Base-by-base conservation (phyloP, 92 coral and sea anemone genomes). In the Actinernus sp. region DNA sequence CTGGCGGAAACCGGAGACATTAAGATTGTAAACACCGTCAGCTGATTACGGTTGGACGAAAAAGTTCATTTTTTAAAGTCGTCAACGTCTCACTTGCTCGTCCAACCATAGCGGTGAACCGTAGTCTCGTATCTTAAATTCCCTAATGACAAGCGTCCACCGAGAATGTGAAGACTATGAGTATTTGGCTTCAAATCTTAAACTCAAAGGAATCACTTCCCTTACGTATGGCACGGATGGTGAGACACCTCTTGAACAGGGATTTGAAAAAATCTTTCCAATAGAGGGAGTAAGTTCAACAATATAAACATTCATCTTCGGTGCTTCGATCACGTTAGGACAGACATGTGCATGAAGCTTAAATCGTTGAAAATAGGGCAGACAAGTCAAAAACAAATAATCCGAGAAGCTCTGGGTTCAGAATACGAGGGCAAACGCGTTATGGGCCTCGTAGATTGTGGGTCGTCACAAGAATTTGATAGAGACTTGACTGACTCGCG, bases 321-420 rank as follows among this genome's bases (percentile, higher is more conserved):
- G 9, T 76, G 90, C 49, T 83, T 83, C 29, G 80, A 68, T 58
- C 85, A 83, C 22, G 85, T 65, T 10, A 56, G 37, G 30, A 48
- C 48, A 4, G 81, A 77, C 45, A 70, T 68, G 24, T 2, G 22
- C 2, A 31, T n/a, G 36, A 62, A 77, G 31, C 39, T 77, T 9
- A 46, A 48, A 30, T 28, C 44, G 1, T 55, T 14, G 13, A 33
- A n/a, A n/a, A n/a, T n/a, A n/a, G n/a, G n/a, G 11, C 49, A 41
- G 13, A 31, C 13, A 18, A 46, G 54, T 56, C 18, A 63, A 29
- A 62, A 49, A 38, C 25, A 18, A n/a, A 84, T 84, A 23, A 49
- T 37, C 1, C 19, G 16, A 33, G 52, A 33, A 9, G 61, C 76
- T 27, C 68, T 83, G 9, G 89, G 84, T 26, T 22, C 23, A 2